Percentiles rank a stretch among this genome's conserved stretches.
Conservation (phyloP, 2,888 invertebrate species). For the Drosophila sordidula region DNA sequence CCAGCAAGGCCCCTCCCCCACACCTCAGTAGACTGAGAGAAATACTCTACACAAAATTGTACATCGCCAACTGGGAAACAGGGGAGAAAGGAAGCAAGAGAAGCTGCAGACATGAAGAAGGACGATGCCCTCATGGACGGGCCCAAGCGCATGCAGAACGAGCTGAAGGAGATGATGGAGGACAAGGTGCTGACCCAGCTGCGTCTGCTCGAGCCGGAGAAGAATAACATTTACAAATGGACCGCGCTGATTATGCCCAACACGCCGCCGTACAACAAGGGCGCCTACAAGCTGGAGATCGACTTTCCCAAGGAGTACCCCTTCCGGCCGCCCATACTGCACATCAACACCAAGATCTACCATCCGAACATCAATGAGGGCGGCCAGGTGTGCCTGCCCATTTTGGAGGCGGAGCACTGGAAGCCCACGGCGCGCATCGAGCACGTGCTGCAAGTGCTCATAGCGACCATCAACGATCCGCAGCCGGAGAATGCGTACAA, state of each 20-base stretch:
- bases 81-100: not conserved
- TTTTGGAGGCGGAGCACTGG: constrained; percentile 99
- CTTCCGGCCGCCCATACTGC: constrained; percentile 99
- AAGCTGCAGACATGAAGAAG: constrained; percentile 36
- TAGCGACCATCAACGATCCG: constrained; percentile 98
- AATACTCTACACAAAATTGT: constrained; percentile 18
- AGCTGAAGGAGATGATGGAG: constrained; percentile 94
- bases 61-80: not conserved
- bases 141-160: constrained; percentile 87
- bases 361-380: constrained; percentile 99
- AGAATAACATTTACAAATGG: constrained; percentile 97
- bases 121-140: constrained; percentile 69
- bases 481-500: constrained; percentile 99
- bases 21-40: constrained; percentile 40
- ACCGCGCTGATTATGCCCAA: constrained; percentile 98
- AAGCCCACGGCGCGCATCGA: constrained; percentile 99
- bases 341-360: constrained; percentile 99
- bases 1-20: not conserved
- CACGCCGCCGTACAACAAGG: constrained; percentile 98
- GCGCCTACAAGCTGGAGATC: constrained; percentile 98
- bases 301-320: constrained; percentile 99
- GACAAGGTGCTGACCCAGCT: constrained; percentile 92
- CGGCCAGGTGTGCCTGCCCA: constrained; percentile 98
- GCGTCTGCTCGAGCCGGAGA: constrained; percentile 96
- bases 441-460: constrained; percentile 98